Base-by-base conservation (phyloP, 2,888 invertebrate species). In the Drosophila anomelani region DNA sequence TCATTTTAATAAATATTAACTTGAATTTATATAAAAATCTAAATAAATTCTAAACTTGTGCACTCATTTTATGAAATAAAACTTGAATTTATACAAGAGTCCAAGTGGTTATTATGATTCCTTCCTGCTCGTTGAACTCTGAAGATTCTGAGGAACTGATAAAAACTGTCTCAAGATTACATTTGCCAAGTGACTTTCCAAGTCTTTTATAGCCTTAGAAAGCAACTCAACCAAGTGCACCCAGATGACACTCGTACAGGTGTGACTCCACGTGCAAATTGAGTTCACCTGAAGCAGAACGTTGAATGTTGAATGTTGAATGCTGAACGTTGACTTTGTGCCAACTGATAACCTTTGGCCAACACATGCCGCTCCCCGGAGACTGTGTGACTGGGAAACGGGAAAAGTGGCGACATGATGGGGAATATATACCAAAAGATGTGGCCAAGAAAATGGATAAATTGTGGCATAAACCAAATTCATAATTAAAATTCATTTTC, bases 271-370 rank as follows among this genome's bases (percentile, higher is more conserved):
- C 47, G 47, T 58, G 72, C 57, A 58, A 58, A 63, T 61, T 61
- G 71, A 38, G 71, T 57, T 57, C 51, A 44, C 29, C 60, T 38
- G 53, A 38, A 36, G 29, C 55, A 36, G 51, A 38, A 23, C 4
- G 23, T 23, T 23, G 23, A 23, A 23, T 0, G 23, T 23, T 1
- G 23, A 23, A 23, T 4, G 23, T 20, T 23, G 23, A 23, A 34
- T 41, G 13, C 23, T 51, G 55, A 72, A 41, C 56, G 53, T 47
- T 69, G 57, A 72, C 71, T 41, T 53, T 57, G 70, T 57, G 70
- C 57, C 61, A 70, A 72, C 51, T 49, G 72, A 58, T 54, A 54
- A 54, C 46, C 32, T 51, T 34, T 55, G 15, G 20, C 41, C 32
- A 41, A 44, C 36, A 60, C 51, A 44, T 44, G 39, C 23, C 23